Conservation (phyloP, 2,113 vertebrate genomes). For the Aspiorhynchus laticeps region DNA sequence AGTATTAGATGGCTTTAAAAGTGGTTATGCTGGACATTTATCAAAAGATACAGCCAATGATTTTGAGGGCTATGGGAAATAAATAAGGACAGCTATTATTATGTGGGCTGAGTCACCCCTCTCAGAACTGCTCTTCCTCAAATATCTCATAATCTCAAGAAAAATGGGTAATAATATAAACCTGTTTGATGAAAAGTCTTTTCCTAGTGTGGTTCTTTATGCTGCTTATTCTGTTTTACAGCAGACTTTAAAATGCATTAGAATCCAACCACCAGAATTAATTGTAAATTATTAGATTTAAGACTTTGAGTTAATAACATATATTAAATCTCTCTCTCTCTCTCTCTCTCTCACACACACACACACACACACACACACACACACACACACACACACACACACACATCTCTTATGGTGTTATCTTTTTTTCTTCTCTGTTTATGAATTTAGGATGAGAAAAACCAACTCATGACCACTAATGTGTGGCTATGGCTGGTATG, state of each 20-base stretch:
- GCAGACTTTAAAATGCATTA: background rate
- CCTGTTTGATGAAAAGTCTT: background rate
- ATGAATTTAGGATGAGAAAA: slow-evolving; percentile 90
- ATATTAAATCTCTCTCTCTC: background rate
- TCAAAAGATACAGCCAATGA: slow-evolving; percentile 19
- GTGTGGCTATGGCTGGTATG: slow-evolving; percentile 87
- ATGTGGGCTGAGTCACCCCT: slow-evolving; percentile 48
- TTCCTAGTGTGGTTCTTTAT: background rate
- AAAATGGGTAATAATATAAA: slow-evolving; percentile 15
- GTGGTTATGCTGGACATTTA: slow-evolving; percentile 22
- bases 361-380: too few species aligned
- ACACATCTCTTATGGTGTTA: background rate
- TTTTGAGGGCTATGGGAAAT: slow-evolving; percentile 1
- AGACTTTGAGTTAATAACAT: background rate
- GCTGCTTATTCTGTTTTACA: background rate
- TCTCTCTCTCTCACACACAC: too few species aligned
- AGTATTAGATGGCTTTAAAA: slow-evolving; percentile 10
- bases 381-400: background rate
- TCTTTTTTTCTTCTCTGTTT: slow-evolving; percentile 22
- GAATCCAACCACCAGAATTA: background rate
- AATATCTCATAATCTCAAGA: background rate
- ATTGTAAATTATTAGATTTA: background rate
- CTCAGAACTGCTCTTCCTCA: background rate
- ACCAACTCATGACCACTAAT: slow-evolving; percentile 97
- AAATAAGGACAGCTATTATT: slow-evolving; percentile 3